Conservation (phyloP, 2,113 vertebrate species). For the Bagarius yarrelli region DNA sequence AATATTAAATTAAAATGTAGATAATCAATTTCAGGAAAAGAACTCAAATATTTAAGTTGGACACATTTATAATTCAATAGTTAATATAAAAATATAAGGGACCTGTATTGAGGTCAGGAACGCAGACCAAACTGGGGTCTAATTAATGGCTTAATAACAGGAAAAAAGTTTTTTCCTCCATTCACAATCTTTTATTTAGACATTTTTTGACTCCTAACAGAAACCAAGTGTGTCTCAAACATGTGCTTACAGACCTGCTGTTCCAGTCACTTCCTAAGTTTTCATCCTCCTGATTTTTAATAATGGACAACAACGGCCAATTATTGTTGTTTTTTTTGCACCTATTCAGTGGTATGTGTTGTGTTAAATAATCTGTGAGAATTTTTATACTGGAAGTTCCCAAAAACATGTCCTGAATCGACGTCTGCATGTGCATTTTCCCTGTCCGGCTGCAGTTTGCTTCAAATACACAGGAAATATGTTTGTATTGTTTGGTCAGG, state of each 20-base stretch:
- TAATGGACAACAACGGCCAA: neutral
- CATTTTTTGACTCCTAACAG: conserved; percentile 31
- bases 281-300: neutral
- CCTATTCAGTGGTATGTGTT: conserved; percentile 15
- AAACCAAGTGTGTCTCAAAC: conserved; percentile 44
- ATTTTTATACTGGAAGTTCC: conserved; percentile 30
- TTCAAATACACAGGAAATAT: conserved; percentile 33
- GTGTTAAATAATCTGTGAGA: conserved; percentile 32
- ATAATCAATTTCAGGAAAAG: conserved; percentile 7
- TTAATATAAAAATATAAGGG: neutral
- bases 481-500: conserved; percentile 47
- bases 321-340: conserved; percentile 3
- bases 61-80: neutral
- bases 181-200: conserved; percentile 38
- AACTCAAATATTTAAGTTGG: neutral
- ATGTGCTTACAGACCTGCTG: conserved; percentile 9
- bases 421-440: conserved; percentile 15
- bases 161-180: neutral
- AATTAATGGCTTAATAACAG: conserved; percentile 30
- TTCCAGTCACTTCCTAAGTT: neutral
- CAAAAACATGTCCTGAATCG: neutral
- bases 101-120: neutral
- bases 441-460: conserved; percentile 4
- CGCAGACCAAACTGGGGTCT: neutral
- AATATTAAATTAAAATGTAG: neutral